These are phyloP conservation scores for Drosophila nigricruria DNA, from an alignment of 2,888 invertebrate genomes.

Conservation along the genomic window DNA sequence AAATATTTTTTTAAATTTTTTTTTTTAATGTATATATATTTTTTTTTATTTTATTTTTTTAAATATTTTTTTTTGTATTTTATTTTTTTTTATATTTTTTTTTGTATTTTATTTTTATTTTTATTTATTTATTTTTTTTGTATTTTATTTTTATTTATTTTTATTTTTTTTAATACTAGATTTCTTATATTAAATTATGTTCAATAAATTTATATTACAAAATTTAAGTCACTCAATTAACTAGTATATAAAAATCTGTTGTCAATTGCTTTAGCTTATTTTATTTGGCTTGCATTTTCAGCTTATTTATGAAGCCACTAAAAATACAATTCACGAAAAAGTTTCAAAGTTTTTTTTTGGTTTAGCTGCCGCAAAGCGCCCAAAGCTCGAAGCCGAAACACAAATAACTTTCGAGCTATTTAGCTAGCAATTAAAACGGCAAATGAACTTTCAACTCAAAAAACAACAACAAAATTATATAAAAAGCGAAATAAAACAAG, in stretches of 20 bases:
- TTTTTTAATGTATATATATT: background rate
- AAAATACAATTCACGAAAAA: slow-evolving; percentile 23
- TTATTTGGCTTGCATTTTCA: background rate
- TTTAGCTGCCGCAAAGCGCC: slow-evolving; percentile 35
- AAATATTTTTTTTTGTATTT: too few species aligned
- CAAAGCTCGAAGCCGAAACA: slow-evolving; percentile 29
- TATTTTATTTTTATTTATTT: too few species aligned
- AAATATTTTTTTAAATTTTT: too few species aligned
- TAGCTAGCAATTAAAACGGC: slow-evolving; percentile 77
- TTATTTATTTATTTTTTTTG: too few species aligned
- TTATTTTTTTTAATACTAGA: too few species aligned
- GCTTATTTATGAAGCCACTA: slow-evolving; percentile 24
- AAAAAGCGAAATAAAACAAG: slow-evolving; percentile 20
- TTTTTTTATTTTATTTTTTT: too few species aligned
- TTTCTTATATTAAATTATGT: too few species aligned
- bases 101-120: too few species aligned
- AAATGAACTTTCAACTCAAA: slow-evolving; percentile 74
- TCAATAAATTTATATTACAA: too few species aligned
- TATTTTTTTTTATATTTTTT: too few species aligned
- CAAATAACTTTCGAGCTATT: slow-evolving; percentile 72
- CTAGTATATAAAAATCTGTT: background rate
- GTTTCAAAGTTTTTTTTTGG: slow-evolving; percentile 23
- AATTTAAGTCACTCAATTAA: background rate
- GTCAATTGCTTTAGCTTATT: background rate
- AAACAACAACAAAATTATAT: slow-evolving; percentile 12